A percentile compares a stretch with the other conserved stretches of the same genome.
phyloP scores from a whole-genome alignment of 2,113 vertebrate species.

The Otis tarda region DNA sequence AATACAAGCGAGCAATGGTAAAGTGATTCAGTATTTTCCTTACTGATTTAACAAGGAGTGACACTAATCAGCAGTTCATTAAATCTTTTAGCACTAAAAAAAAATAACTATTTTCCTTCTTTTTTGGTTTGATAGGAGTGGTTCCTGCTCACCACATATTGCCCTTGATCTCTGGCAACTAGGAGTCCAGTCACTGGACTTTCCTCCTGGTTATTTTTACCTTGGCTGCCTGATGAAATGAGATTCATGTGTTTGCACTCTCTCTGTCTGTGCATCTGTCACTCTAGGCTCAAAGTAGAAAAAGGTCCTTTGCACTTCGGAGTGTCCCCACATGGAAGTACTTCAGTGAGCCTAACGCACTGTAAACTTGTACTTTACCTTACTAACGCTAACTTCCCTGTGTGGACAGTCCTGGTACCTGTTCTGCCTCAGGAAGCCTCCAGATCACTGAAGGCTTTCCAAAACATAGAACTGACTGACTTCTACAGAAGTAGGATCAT shows the following conservation, averaged over 20 bases:
- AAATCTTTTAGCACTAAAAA: conserved; percentile 37
- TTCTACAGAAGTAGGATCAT: background rate
- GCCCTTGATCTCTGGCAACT: background rate
- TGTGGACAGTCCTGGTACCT: background rate
- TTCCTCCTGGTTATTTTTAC: background rate
- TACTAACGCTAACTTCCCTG: background rate
- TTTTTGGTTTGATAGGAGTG: conserved; percentile 12
- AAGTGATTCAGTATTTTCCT: conserved; percentile 19
- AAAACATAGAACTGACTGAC: background rate
- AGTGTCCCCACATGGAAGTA: background rate
- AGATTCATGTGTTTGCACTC: background rate
- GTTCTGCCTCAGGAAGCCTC: background rate
- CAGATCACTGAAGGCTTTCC: background rate
- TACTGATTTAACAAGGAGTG: conserved; percentile 54
- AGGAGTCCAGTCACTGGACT: background rate
- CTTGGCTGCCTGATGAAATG: background rate
- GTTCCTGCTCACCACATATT: conserved; percentile 1
- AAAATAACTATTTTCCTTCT: conserved; percentile 12
- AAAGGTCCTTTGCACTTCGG: background rate
- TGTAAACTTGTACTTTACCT: background rate
- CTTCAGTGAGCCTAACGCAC: background rate
- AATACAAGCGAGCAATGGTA: background rate
- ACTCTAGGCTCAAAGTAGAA: background rate
- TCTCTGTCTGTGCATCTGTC: background rate
- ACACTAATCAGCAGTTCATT: background rate